phyloP scores from a whole-genome alignment of 2,113 vertebrate species.

The Propithecus coquereli region DNA sequence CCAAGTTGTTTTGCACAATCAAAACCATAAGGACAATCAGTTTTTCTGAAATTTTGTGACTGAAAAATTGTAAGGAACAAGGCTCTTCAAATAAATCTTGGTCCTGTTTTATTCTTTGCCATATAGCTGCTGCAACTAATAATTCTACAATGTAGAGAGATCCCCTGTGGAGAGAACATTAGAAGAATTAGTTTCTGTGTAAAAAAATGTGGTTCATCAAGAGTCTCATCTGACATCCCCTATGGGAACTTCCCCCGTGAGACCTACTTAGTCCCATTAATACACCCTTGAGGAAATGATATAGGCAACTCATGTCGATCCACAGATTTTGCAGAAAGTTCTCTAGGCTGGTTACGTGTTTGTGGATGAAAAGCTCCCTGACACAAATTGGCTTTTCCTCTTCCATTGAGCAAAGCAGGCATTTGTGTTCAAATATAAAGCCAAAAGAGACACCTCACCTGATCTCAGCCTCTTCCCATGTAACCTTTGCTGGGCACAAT shows the following conservation, averaged over 20 bases:
- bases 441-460: neutral
- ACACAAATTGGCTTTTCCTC: neutral
- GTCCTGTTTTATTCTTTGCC: neutral
- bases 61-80: neutral
- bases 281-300: constrained; percentile 23
- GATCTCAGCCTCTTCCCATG: neutral
- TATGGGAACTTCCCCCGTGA: neutral
- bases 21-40: neutral
- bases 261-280: neutral
- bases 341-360: neutral
- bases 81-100: neutral
- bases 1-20: neutral
- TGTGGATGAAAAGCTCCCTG: neutral
- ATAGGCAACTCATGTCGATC: neutral
- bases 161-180: neutral
- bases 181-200: neutral
- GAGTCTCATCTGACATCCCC: neutral
- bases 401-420: neutral
- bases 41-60: neutral
- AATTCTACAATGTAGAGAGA: neutral
- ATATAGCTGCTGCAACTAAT: neutral
- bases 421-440: neutral
- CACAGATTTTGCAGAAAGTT: neutral
- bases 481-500: neutral
- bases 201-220: neutral